These are phyloP conservation scores for Crocodylus rhombifer DNA, from an alignment of 2,797 vertebrate species.

Conservation along the genomic window DNA sequence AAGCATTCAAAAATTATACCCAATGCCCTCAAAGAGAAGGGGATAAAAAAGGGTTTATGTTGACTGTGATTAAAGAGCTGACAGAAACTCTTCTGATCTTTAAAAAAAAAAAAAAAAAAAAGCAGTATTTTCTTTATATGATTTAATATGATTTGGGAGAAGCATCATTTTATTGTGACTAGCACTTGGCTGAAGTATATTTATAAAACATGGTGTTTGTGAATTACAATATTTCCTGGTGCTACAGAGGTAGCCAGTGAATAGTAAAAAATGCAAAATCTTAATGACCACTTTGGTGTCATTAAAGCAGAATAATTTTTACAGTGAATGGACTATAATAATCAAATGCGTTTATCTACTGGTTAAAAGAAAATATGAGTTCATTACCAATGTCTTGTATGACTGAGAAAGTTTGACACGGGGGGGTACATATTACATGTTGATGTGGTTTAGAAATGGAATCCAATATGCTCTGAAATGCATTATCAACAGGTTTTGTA, in stretches of 20 bases:
- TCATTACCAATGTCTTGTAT: neutral
- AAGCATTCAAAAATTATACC: neutral
- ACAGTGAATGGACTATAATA: neutral
- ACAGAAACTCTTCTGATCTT: neutral
- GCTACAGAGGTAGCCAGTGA: neutral
- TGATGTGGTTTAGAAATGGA: neutral
- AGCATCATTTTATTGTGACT: neutral
- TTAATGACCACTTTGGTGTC: neutral
- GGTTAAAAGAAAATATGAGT: neutral
- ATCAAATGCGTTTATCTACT: neutral
- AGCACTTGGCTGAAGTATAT: neutral
- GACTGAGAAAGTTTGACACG: neutral
- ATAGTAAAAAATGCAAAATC: neutral
- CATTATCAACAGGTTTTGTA: neutral
- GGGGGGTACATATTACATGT: neutral
- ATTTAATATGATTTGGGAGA: neutral
- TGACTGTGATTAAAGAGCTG: neutral
- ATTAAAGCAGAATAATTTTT: constrained; percentile 2
- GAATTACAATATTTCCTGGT: neutral
- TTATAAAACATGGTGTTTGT: neutral
- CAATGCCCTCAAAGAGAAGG: neutral
- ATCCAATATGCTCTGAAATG: neutral
- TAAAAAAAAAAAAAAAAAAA: neutral
- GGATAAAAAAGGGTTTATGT: neutral
- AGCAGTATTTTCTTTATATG: no score